A percentile compares a stretch with the other conserved stretches of the same genome.
Conservation (phyloP, 2,888 invertebrate genomes). For the Microplitis manilae region DNA sequence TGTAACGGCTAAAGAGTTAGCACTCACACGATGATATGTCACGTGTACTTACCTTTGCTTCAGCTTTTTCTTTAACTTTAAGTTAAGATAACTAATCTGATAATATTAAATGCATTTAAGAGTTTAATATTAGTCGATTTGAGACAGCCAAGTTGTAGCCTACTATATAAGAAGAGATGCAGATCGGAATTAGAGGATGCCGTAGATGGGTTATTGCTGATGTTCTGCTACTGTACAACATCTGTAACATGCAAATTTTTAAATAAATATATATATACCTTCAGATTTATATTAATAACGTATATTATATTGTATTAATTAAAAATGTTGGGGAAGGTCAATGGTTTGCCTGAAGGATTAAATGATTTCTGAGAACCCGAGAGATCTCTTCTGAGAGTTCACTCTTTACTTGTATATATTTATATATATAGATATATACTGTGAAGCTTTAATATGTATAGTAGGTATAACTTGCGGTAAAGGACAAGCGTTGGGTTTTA, state of each 20-base stretch:
- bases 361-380: not conserved
- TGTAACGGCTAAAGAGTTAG: constrained; percentile 34
- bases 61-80: too few relatives aligned
- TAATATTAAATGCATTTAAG: not conserved
- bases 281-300: not conserved
- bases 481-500: too few relatives aligned
- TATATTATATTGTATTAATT: too few relatives aligned
- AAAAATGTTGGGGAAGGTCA: not conserved
- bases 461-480: too few relatives aligned
- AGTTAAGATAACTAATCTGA: constrained; percentile 23
- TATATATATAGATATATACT: not conserved
- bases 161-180: too few relatives aligned
- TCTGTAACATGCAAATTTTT: too few relatives aligned
- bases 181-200: too few relatives aligned
- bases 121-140: not conserved
- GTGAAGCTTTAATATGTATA: too few relatives aligned
- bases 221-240: too few relatives aligned
- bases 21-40: constrained; percentile 32
- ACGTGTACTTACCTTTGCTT: not conserved
- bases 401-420: too few relatives aligned
- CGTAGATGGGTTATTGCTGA: too few relatives aligned
- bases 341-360: not conserved
- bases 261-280: not conserved
- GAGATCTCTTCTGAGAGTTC: constrained; percentile 11
- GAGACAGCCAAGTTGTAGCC: too few relatives aligned